These are phyloP conservation scores for Porites lobata DNA, from an alignment of 92 coral and sea anemone genomes.

Conservation along the genomic window DNA sequence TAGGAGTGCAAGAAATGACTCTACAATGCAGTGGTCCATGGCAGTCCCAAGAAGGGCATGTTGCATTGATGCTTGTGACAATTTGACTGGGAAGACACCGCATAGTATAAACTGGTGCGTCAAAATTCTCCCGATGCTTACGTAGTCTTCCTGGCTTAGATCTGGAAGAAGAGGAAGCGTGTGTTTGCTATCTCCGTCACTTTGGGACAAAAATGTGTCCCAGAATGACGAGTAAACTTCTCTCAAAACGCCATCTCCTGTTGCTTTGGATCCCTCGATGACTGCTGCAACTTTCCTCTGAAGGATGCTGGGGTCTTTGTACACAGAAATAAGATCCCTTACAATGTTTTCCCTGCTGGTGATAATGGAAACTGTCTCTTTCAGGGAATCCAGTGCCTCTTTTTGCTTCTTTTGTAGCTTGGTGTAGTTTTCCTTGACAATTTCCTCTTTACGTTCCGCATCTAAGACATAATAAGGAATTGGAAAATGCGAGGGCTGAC, in stretches of 20 bases:
- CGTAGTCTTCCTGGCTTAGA: constrained; percentile 55
- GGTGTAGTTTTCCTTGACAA: background rate
- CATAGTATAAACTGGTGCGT: constrained; percentile 73
- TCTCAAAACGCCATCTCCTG: constrained; percentile 62
- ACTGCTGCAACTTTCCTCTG: constrained; percentile 32
- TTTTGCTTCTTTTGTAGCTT: constrained; percentile 36
- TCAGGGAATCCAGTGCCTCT: constrained; percentile 43
- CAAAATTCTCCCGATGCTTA: constrained; percentile 53
- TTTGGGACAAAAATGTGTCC: constrained; percentile 42
- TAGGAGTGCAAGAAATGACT: constrained; percentile 50
- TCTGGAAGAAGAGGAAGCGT: constrained; percentile 49
- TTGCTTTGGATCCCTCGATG: constrained; percentile 51
- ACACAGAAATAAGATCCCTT: constrained; percentile 47
- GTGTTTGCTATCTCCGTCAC: constrained; percentile 59
- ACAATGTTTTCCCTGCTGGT: constrained; percentile 60
- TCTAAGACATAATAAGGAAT: background rate
- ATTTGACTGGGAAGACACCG: constrained; percentile 57
- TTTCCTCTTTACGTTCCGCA: background rate
- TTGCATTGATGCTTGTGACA: constrained; percentile 69
- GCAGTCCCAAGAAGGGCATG: constrained; percentile 58
- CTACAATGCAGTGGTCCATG: constrained; percentile 45
- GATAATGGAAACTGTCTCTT: constrained; percentile 31
- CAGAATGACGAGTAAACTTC: constrained; percentile 62
- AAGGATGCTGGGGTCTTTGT: constrained; percentile 39
- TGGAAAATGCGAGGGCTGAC: background rate